phyloP scores from a whole-genome alignment of 2,888 invertebrate genomes.

The Chromoteleia sp. region DNA sequence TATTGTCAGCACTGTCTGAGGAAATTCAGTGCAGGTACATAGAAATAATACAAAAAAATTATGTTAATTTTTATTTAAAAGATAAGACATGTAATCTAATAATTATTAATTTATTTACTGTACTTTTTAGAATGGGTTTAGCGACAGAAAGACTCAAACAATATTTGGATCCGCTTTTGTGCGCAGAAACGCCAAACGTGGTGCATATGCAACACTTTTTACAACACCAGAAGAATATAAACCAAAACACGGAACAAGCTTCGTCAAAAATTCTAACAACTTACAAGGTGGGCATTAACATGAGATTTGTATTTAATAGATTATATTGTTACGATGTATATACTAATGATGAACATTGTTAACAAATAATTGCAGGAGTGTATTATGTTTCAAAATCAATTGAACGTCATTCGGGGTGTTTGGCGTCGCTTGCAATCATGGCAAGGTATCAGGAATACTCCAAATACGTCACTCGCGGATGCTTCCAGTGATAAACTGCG shows the following conservation, averaged over 20 bases:
- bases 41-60: background rate
- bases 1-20: slow-evolving; percentile 90
- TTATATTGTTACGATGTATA: background rate
- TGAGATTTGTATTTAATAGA: background rate
- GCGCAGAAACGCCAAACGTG: slow-evolving; percentile 92
- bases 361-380: slow-evolving; percentile 88
- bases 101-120: background rate
- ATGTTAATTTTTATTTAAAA: slow-evolving; percentile 14
- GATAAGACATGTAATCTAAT: background rate
- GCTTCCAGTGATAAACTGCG: slow-evolving; percentile 94
- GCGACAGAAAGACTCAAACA: slow-evolving; percentile 94
- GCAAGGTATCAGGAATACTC: slow-evolving; percentile 80
- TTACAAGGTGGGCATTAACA: slow-evolving; percentile 86
- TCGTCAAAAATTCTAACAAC: slow-evolving; percentile 87
- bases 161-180: slow-evolving; percentile 91
- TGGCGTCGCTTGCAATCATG: slow-evolving; percentile 90
- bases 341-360: too few species aligned
- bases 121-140: slow-evolving; percentile 87
- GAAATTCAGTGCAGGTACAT: slow-evolving; percentile 92
- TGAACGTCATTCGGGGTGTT: slow-evolving; percentile 93
- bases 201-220: slow-evolving; percentile 94
- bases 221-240: slow-evolving; percentile 85
- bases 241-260: slow-evolving; percentile 87
- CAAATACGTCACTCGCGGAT: slow-evolving; percentile 86
- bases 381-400: slow-evolving; percentile 94